Base-by-base conservation (phyloP, 2,797 vertebrate species). In the Nannoperca obscura region DNA sequence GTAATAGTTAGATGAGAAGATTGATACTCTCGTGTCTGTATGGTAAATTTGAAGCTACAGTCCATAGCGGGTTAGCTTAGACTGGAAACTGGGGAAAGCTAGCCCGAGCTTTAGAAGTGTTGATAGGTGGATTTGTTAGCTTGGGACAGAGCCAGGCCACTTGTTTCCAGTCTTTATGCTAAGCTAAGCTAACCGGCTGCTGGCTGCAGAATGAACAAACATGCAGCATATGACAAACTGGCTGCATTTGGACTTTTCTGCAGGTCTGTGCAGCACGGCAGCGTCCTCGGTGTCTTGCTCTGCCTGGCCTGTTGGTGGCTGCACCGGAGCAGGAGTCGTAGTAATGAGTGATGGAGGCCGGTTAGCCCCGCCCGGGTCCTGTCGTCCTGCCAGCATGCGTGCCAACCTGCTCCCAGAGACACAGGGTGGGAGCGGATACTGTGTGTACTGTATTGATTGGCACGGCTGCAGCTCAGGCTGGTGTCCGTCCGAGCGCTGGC, bases 381-480 rank as follows among this genome's bases (percentile, higher is more conserved):
- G 66, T 70, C 68, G 15, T 76, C 72, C 80, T 64, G 86, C 82
- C 80, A 69, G 40, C 75, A 11, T 82, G 81, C 76, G 85, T 89
- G 91, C 88, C 83, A 87, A 58, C 78, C 77, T 58, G 89, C 72
- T 88, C 50, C 3, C 85, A 89, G 86, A 91, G 71, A 81, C 73
- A n/a, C 82, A 61, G 86, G 71, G 76, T 22, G 85, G 77, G 76
- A 85, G 80, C 67, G 54, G 88, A 88, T 78, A 67, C 78, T 84
- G 85, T 73, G 83, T 77, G 89, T 74, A 36, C 84, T 55, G 79
- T 87, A 93, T 93, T 62, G 92, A 94, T 90, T 72, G 84, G 85
- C 87, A 82, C 75, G 75, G 74, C 89, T 74, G 79, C 83, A 80
- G 84, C 82, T 85, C 69, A 47, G 89, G 71, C 86, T 85, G 86